These are phyloP conservation scores for Entomyzon cyanotis DNA, from an alignment of 2,113 vertebrate species.

Conservation along the genomic window DNA sequence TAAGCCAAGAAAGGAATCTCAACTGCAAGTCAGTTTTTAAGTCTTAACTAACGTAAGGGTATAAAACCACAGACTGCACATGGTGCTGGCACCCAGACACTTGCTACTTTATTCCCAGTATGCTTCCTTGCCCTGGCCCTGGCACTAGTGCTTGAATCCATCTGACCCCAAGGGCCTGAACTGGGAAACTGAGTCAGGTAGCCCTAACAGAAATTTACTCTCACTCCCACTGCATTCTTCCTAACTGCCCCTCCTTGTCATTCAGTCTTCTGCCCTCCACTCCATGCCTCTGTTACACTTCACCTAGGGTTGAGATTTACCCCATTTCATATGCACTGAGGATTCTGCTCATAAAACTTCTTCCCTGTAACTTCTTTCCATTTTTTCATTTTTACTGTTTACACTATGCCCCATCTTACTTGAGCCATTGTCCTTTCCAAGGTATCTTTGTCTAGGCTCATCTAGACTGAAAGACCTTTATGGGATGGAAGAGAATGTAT, in stretches of 20 bases:
- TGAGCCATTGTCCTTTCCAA: not conserved
- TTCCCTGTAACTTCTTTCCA: not conserved
- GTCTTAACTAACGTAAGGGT: not conserved
- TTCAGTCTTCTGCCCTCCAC: not conserved
- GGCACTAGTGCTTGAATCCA: not conserved
- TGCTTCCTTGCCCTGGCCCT: not conserved
- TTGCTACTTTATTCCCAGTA: not conserved
- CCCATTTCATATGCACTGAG: not conserved
- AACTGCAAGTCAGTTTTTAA: not conserved
- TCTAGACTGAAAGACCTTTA: not conserved
- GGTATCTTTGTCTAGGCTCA: not conserved
- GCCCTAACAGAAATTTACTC: not conserved
- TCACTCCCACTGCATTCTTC: not conserved
- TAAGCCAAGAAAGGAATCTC: not conserved
- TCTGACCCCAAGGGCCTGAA: not conserved
- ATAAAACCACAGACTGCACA: not conserved
- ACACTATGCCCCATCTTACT: not conserved
- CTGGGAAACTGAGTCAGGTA: not conserved
- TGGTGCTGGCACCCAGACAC: not conserved
- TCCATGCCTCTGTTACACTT: not conserved
- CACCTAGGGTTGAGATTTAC: not conserved
- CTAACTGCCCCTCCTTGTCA: not conserved
- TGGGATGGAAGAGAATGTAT: not conserved
- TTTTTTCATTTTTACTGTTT: not conserved
- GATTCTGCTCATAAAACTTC: not conserved